phyloP scores from a whole-genome alignment of 2,888 invertebrate genomes.

The Thecophora atra region DNA sequence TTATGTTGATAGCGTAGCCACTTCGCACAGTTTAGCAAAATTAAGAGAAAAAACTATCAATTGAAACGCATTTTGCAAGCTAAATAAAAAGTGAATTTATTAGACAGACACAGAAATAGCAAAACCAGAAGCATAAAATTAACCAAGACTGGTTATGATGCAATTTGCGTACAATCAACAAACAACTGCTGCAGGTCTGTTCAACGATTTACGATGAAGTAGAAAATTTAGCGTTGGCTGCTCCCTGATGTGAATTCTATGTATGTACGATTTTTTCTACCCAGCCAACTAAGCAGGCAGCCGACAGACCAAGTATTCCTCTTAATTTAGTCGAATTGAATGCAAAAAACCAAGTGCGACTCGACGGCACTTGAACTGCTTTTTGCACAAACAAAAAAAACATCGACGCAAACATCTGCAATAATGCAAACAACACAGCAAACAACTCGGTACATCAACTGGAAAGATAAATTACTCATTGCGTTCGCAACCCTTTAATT shows the following conservation, averaged over 20 bases:
- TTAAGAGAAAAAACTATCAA: constrained; percentile 8
- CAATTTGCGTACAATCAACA: constrained; percentile 20
- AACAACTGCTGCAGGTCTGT: constrained; percentile 3
- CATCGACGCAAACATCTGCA: not conserved
- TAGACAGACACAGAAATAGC: not conserved
- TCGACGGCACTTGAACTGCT: constrained; percentile 13
- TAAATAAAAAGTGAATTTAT: not conserved
- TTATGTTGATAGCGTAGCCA: not conserved
- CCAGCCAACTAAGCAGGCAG: not conserved
- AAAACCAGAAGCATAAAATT: constrained; percentile 1
- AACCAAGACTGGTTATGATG: constrained; percentile 19
- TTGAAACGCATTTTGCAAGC: constrained; percentile 17
- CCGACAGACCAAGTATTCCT: not conserved
- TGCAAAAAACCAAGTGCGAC: constrained; percentile 15
- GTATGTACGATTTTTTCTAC: not conserved
- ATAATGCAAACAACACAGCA: not conserved
- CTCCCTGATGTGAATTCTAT: not conserved
- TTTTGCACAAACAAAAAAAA: constrained; percentile 18
- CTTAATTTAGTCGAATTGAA: constrained; percentile 6
- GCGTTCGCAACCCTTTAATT: constrained; percentile 16
- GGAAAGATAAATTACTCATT: constrained; percentile 28
- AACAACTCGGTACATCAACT: constrained; percentile 12
- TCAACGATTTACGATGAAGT: constrained; percentile 11
- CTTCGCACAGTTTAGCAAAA: constrained; percentile 10
- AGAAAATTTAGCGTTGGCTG: not conserved